Conservation (phyloP, 2,888 invertebrate genomes). For the Agonopterix alstromeriana region DNA sequence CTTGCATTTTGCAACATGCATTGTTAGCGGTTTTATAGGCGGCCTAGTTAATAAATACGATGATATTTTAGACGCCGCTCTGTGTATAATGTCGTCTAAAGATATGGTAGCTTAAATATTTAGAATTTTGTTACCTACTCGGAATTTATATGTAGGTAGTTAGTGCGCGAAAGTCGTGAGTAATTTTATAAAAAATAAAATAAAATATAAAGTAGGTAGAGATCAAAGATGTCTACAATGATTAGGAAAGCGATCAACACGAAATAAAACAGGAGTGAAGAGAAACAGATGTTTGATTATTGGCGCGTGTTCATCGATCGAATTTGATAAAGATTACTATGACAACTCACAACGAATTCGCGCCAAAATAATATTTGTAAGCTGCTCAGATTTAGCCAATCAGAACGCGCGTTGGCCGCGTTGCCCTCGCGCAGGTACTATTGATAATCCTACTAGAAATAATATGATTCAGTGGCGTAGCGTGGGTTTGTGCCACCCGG, state of each 20-base stretch:
- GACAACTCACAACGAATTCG: too few relatives aligned
- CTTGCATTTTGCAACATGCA: constrained; percentile 54
- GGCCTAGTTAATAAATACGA: constrained; percentile 23
- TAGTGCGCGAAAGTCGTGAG: neutral
- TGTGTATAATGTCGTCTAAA: neutral
- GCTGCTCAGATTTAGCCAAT: too few relatives aligned
- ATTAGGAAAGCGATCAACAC: constrained; percentile 13
- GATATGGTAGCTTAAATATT: neutral
- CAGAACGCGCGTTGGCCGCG: too few relatives aligned
- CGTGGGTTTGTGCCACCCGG: too few relatives aligned
- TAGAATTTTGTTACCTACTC: neutral
- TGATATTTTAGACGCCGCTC: neutral
- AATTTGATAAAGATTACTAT: neutral
- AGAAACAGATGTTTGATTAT: constrained; percentile 17
- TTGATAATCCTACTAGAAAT: too few relatives aligned
- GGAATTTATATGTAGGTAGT: neutral
- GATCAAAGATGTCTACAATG: neutral
- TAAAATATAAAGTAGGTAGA: neutral
- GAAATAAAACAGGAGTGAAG: constrained; percentile 14
- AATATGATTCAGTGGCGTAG: too few relatives aligned
- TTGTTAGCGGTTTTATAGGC: constrained; percentile 33
- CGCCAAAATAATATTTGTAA: too few relatives aligned
- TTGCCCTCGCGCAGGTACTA: too few relatives aligned
- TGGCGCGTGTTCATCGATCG: neutral
- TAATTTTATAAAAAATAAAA: neutral